Conservation (phyloP, 2,888 invertebrate genomes). For the Tetrapedia diversipes region DNA sequence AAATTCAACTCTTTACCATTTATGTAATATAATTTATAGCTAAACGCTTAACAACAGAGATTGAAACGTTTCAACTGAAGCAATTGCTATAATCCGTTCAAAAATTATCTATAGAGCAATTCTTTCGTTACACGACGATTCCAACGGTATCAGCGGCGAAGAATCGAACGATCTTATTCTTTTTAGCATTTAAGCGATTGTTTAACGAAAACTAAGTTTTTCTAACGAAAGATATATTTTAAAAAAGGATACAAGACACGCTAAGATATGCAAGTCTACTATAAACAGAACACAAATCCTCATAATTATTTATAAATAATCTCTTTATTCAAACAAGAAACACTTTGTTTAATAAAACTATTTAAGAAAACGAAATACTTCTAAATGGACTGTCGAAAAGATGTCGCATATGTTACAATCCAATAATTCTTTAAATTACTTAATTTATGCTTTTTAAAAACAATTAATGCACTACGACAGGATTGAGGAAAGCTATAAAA, state of each 20-base stretch:
- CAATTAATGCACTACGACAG: background rate
- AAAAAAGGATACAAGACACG: background rate
- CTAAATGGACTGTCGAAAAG: background rate
- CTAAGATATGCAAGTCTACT: background rate
- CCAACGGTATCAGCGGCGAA: no score
- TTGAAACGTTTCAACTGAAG: background rate
- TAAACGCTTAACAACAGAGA: background rate
- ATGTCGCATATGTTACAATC: conserved; percentile 15
- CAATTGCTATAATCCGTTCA: background rate
- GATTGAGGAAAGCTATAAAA: background rate
- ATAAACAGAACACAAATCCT: background rate
- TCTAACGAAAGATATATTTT: background rate
- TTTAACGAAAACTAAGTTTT: background rate
- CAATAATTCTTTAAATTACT: background rate
- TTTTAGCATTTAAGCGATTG: background rate
- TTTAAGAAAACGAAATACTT: background rate
- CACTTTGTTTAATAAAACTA: background rate
- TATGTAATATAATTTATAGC: background rate
- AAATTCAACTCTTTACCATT: background rate
- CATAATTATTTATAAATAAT: background rate
- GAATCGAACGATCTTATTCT: background rate
- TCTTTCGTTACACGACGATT: background rate
- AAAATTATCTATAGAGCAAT: background rate
- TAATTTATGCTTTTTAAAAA: background rate
- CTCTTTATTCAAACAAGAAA: background rate